phyloP scores from a whole-genome alignment of 2,888 invertebrate species.

The Heliconius cydno region DNA sequence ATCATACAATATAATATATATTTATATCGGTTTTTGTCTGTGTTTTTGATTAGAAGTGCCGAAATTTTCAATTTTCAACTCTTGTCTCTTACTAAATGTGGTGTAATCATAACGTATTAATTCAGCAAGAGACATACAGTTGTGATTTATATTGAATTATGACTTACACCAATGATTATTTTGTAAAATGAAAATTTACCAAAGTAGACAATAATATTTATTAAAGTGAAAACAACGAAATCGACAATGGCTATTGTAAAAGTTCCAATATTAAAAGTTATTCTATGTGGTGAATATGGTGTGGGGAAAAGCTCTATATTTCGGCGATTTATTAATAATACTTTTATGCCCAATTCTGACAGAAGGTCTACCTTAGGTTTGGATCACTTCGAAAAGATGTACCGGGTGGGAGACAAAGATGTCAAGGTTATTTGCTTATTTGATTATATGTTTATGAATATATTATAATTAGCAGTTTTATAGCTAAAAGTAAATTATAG shows the following conservation, averaged over 20 bases:
- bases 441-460: constrained; percentile 32
- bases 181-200: background rate
- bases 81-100: constrained; percentile 7
- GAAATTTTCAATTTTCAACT: constrained; percentile 10
- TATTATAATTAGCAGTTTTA: constrained; percentile 26
- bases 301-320: constrained; percentile 97
- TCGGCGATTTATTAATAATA: constrained; percentile 94
- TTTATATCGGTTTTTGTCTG: background rate
- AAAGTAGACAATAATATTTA: constrained; percentile 15
- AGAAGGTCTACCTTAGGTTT: constrained; percentile 94
- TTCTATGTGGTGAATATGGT: constrained; percentile 97
- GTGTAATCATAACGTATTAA: constrained; percentile 8
- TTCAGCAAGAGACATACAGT: background rate
- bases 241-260: constrained; percentile 89
- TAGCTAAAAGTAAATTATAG: constrained; percentile 75
- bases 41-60: constrained; percentile 4
- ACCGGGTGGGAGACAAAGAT: constrained; percentile 88
- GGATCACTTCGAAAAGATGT: constrained; percentile 94
- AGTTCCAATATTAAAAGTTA: constrained; percentile 94
- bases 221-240: constrained; percentile 27
- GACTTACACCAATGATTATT: background rate
- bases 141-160: background rate
- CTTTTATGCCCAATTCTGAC: constrained; percentile 92
- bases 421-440: constrained; percentile 85
- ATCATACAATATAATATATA: no score